These are phyloP conservation scores for Notarius lentiginosus DNA, from an alignment of 2,113 vertebrate genomes.

Conservation along the genomic window DNA sequence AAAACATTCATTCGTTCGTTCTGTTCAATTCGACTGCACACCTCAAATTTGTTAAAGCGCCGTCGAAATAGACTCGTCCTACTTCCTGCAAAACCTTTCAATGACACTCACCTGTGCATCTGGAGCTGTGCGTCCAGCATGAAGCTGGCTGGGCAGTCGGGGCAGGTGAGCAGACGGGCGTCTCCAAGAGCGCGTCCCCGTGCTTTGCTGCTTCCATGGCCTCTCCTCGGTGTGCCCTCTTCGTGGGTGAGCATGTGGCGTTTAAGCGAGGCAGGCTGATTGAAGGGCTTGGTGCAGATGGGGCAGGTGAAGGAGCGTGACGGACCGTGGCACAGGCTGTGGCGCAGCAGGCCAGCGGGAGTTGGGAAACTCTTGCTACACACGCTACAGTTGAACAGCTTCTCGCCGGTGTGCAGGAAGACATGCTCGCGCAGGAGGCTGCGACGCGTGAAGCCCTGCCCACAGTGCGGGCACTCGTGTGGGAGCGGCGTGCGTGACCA, in stretches of 20 bases:
- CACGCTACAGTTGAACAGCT: conserved; percentile 84
- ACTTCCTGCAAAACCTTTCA: not conserved
- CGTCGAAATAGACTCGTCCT: not conserved
- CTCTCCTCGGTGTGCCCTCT: not conserved
- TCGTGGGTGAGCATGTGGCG: conserved; percentile 81
- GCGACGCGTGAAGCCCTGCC: conserved; percentile 86
- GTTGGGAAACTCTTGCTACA: conserved; percentile 87
- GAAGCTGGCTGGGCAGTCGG: conserved; percentile 73
- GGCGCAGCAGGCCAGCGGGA: conserved; percentile 85
- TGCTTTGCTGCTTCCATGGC: not conserved
- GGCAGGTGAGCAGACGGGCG: conserved; percentile 60
- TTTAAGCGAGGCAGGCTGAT: conserved; percentile 82
- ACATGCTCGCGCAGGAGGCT: conserved; percentile 88
- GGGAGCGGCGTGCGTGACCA: conserved; percentile 77
- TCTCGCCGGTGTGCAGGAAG: conserved; percentile 85
- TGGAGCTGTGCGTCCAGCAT: conserved; percentile 66
- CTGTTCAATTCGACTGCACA: not conserved
- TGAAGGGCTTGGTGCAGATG: conserved; percentile 76
- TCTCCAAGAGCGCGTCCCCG: not conserved
- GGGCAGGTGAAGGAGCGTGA: conserved; percentile 79
- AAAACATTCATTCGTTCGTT: not conserved
- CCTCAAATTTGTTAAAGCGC: not conserved
- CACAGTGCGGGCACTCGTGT: conserved; percentile 86
- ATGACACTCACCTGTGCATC: conserved; percentile 63
- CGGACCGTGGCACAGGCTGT: conserved; percentile 82